Percentiles rank a stretch among this genome's conserved stretches.
phyloP scores from a whole-genome alignment of 2,888 invertebrate genomes.

The Lithophane semibrunnea region DNA sequence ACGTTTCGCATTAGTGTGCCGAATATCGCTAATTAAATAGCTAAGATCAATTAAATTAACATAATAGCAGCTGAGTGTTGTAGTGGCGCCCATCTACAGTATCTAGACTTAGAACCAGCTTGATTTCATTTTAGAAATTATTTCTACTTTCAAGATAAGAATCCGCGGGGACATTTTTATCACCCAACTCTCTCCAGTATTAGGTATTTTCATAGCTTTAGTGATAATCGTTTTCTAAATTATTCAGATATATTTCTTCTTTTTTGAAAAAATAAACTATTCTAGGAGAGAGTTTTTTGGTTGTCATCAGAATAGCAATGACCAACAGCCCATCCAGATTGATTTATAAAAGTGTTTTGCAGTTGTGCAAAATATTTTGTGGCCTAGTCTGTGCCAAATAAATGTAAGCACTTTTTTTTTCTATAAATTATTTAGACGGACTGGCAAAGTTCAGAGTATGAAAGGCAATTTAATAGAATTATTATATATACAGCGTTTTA shows the following conservation, averaged over 20 bases:
- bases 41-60: slow-evolving; percentile 56
- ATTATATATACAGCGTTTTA: background rate
- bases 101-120: slow-evolving; percentile 22
- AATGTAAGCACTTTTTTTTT: background rate
- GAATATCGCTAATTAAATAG: slow-evolving; percentile 44
- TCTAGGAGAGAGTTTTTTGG: background rate
- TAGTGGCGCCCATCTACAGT: slow-evolving; percentile 13
- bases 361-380: background rate
- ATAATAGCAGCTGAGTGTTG: slow-evolving; percentile 35
- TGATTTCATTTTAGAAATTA: slow-evolving; percentile 59
- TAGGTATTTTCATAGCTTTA: slow-evolving; percentile 16
- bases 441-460: background rate
- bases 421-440: background rate
- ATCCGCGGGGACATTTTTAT: slow-evolving; percentile 23
- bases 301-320: background rate
- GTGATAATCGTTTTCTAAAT: slow-evolving; percentile 8
- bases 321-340: too few relatives aligned
- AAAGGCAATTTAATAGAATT: background rate
- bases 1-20: slow-evolving; percentile 20
- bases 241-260: background rate
- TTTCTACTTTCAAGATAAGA: slow-evolving; percentile 54
- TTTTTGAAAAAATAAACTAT: slow-evolving; percentile 12
- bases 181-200: slow-evolving; percentile 41
- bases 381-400: background rate
- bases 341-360: background rate